Conservation (phyloP, 2,797 vertebrate species). For the Benthosema pterotum region DNA sequence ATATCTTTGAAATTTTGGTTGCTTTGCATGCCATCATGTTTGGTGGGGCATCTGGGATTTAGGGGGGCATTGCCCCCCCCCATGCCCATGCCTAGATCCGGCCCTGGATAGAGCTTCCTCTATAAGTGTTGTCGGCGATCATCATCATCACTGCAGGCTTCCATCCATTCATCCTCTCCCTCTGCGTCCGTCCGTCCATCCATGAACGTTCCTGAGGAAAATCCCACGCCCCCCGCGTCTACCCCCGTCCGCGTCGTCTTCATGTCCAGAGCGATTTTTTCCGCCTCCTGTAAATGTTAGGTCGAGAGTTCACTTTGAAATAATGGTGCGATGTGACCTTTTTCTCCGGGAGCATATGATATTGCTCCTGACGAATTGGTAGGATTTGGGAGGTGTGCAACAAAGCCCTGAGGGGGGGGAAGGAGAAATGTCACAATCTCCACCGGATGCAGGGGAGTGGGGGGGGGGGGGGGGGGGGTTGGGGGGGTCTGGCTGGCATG, state of each 20-base stretch:
- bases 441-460: conserved; percentile 56
- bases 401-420: conserved; percentile 61
- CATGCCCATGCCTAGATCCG: too few relatives aligned
- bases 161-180: conserved; percentile 42
- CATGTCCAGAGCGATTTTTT: conserved; percentile 66
- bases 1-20: too few relatives aligned
- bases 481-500: conserved; percentile 35
- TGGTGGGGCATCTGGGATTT: too few relatives aligned
- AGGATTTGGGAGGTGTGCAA: conserved; percentile 65
- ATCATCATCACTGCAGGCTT: conserved; percentile 23
- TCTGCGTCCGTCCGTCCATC: conserved; percentile 6
- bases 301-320: conserved; percentile 80
- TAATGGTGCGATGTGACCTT: conserved; percentile 82
- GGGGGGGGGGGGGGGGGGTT: conserved; percentile 34
- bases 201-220: neutral
- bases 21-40: too few relatives aligned
- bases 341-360: conserved; percentile 71
- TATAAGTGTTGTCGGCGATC: conserved; percentile 42
- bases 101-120: neutral
- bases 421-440: conserved; percentile 79
- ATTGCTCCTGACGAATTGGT: conserved; percentile 69
- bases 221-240: conserved; percentile 39
- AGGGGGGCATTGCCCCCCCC: too few relatives aligned
- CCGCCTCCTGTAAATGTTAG: conserved; percentile 78
- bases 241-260: conserved; percentile 20